Evolutionary conservation across 2,113 vertebrate genomes (phyloP).

Genomic region (Sigmodon hispidus): DNA sequence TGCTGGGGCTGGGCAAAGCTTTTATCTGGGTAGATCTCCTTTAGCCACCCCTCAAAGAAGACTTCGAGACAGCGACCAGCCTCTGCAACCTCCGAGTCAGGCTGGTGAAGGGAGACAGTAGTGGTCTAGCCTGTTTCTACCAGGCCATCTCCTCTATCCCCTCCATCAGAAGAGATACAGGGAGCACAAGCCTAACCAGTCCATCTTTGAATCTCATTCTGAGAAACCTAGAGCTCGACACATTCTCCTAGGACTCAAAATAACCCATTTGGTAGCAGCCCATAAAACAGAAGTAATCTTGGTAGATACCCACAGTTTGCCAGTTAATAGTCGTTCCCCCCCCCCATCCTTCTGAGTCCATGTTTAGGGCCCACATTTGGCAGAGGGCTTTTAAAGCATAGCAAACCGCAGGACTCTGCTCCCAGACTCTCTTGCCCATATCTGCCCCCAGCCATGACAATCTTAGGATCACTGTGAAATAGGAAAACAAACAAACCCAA

Average conservation of each 20-base stretch:
- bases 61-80: constrained; percentile 93
- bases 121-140: not conserved
- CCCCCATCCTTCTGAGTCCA: not conserved
- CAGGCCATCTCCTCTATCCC: not conserved
- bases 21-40: constrained; percentile 91
- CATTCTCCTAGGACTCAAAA: not conserved
- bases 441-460: not conserved
- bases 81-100: constrained; percentile 97
- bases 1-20: constrained; percentile 87
- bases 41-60: constrained; percentile 92
- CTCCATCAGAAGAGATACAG: not conserved
- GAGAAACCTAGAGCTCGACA: not conserved
- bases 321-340: not conserved
- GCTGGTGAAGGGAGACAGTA: constrained; percentile 83
- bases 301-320: not conserved
- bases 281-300: constrained; percentile 5
- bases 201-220: not conserved
- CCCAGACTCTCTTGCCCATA: not conserved
- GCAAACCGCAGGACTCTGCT: not conserved
- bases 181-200: not conserved
- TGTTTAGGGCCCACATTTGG: not conserved
- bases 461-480: constrained; percentile 72
- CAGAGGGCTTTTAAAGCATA: not conserved
- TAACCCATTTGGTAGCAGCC: not conserved
- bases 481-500: constrained; percentile 74